Conservation (phyloP, 2,113 vertebrate species). For the Rhinolophus sinicus region DNA sequence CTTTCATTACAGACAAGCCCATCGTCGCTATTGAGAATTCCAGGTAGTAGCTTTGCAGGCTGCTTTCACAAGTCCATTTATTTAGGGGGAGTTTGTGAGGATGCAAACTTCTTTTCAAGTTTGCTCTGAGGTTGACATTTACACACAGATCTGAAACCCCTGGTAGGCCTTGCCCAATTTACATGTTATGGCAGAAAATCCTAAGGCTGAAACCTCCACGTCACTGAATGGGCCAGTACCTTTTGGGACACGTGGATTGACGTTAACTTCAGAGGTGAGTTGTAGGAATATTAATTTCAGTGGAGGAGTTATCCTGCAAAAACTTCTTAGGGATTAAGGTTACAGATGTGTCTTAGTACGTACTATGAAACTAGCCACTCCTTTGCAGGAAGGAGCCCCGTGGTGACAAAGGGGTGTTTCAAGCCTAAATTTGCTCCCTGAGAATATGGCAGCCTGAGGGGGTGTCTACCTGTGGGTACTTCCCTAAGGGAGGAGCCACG, state of each 20-base stretch:
- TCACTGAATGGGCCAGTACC: constrained; percentile 31
- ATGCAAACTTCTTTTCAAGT: constrained; percentile 28
- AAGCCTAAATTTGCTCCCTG: not conserved
- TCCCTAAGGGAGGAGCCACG: not conserved
- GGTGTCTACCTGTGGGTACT: rapidly evolving
- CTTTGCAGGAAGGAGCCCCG: not conserved
- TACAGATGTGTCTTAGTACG: constrained; percentile 58
- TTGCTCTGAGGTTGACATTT: constrained; percentile 66
- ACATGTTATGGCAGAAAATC: constrained; percentile 69
- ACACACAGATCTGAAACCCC: constrained; percentile 48
- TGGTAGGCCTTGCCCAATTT: constrained; percentile 66
- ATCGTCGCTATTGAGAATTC: not conserved
- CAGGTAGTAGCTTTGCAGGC: not conserved
- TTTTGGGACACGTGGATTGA: constrained; percentile 65
- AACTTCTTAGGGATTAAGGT: constrained; percentile 66
- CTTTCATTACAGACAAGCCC: not conserved
- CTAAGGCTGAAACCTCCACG: constrained; percentile 61
- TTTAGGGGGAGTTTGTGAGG: constrained; percentile 42
- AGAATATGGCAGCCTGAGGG: not conserved
- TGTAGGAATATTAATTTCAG: constrained; percentile 74
- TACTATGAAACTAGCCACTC: not conserved
- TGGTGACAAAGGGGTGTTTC: not conserved
- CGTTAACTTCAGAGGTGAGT: constrained; percentile 55
- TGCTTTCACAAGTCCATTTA: constrained; percentile 65
- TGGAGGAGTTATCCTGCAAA: constrained; percentile 59